Evolutionary conservation across 2,797 vertebrate genomes (phyloP).

Genomic region (Kryptolebias ocellatus): DNA sequence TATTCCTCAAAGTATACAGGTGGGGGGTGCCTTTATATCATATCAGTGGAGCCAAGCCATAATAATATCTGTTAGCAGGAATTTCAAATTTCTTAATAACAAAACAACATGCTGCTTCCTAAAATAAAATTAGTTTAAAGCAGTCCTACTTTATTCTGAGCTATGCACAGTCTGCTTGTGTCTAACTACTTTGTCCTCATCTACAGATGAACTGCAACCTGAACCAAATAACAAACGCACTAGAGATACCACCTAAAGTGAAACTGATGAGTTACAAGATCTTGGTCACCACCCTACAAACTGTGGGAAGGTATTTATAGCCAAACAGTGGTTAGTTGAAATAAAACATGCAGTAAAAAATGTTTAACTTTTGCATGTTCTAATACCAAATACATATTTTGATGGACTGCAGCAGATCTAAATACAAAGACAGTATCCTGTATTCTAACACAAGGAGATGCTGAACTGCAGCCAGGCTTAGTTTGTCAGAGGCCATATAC

Average conservation of each 20-base stretch:
- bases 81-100: no score
- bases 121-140: no score
- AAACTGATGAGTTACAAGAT: constrained; percentile 4
- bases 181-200: not conserved
- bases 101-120: no score
- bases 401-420: no score
- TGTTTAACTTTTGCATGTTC: no score
- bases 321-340: not conserved
- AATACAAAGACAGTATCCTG: no score
- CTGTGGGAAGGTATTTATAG: constrained; percentile 1
- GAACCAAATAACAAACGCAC: not conserved
- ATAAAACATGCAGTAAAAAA: not conserved
- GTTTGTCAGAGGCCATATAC: no score
- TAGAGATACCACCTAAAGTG: not conserved
- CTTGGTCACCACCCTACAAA: constrained; percentile 10
- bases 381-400: no score
- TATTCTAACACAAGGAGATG: no score
- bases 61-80: no score
- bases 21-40: not conserved
- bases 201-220: not conserved
- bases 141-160: not conserved
- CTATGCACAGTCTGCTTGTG: not conserved
- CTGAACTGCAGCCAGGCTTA: no score
- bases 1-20: not conserved
- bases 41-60: no score